Percentiles rank a stretch among this genome's conserved stretches.
These are phyloP conservation scores for Myoxocephalus aenaeus DNA, from an alignment of 2,797 vertebrate species.

Conservation along the genomic window DNA sequence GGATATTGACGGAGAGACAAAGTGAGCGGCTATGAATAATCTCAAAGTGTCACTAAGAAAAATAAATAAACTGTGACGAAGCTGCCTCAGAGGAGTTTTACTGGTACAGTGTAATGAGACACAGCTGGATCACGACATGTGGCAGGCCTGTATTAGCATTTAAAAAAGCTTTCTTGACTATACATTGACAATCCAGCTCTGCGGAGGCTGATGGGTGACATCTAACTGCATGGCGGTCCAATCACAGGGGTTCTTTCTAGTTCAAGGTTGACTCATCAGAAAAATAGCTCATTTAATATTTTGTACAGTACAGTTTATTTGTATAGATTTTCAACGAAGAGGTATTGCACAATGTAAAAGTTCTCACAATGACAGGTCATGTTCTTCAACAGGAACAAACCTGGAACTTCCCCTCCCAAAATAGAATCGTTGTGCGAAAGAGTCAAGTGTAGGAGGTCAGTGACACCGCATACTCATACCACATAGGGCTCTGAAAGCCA, in stretches of 20 bases:
- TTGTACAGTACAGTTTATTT: background rate
- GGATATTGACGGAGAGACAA: conserved; percentile 26
- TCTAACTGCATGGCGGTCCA: background rate
- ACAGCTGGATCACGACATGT: conserved; percentile 27
- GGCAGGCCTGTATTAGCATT: conserved; percentile 32
- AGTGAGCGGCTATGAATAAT: conserved; percentile 29
- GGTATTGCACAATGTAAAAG: background rate
- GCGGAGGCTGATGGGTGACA: background rate
- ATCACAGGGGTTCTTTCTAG: background rate
- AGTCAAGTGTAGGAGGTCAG: background rate
- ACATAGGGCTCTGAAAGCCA: background rate
- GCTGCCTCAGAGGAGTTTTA: conserved; percentile 11
- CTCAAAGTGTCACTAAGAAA: conserved; percentile 9
- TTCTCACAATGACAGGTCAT: background rate
- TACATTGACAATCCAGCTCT: conserved; percentile 24
- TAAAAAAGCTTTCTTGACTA: conserved; percentile 29
- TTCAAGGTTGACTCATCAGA: background rate
- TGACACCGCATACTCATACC: background rate
- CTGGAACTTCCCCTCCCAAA: background rate
- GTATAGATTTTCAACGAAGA: background rate
- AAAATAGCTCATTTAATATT: background rate
- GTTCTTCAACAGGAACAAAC: background rate
- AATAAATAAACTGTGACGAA: conserved; percentile 20
- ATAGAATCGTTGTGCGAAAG: background rate
- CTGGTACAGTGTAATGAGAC: conserved; percentile 8